Evolutionary conservation across 2,113 vertebrate genomes (phyloP).

Genomic region (Mugil cephalus): DNA sequence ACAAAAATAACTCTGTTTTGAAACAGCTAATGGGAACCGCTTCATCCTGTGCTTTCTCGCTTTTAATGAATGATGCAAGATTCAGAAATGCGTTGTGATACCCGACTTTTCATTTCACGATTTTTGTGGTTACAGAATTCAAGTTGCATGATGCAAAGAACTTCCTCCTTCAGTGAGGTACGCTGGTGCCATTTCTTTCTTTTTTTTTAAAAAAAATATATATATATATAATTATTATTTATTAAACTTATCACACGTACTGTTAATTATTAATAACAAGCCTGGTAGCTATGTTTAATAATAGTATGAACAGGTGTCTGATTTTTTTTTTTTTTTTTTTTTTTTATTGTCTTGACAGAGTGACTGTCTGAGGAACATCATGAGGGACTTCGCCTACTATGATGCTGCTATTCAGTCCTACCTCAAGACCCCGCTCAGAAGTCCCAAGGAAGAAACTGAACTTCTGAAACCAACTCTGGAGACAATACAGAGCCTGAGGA

Average conservation of each 20-base stretch:
- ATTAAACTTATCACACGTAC: too few species aligned
- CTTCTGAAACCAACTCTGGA: slow-evolving; percentile 32
- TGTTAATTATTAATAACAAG: too few species aligned
- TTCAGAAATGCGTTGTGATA: too few species aligned
- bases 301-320: background rate
- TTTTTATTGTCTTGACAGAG: slow-evolving; percentile 56
- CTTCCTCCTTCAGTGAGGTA: slow-evolving; percentile 81
- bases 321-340: background rate
- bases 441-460: background rate
- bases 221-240: too few species aligned
- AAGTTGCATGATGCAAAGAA: slow-evolving; percentile 73
- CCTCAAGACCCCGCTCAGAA: background rate
- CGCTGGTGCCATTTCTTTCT: background rate
- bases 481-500: slow-evolving; percentile 45
- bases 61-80: background rate
- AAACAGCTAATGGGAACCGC: background rate
- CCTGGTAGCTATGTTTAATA: background rate
- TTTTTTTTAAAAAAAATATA: background rate
- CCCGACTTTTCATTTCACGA: too few species aligned
- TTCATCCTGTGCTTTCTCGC: too few species aligned
- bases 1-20: too few species aligned
- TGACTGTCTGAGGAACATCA: slow-evolving; percentile 78
- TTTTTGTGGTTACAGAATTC: slow-evolving; percentile 71
- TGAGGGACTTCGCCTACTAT: slow-evolving; percentile 76
- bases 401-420: slow-evolving; percentile 59